These are phyloP conservation scores for Centropus bengalensis DNA, from an alignment of 2,113 vertebrate species.

Conservation along the genomic window DNA sequence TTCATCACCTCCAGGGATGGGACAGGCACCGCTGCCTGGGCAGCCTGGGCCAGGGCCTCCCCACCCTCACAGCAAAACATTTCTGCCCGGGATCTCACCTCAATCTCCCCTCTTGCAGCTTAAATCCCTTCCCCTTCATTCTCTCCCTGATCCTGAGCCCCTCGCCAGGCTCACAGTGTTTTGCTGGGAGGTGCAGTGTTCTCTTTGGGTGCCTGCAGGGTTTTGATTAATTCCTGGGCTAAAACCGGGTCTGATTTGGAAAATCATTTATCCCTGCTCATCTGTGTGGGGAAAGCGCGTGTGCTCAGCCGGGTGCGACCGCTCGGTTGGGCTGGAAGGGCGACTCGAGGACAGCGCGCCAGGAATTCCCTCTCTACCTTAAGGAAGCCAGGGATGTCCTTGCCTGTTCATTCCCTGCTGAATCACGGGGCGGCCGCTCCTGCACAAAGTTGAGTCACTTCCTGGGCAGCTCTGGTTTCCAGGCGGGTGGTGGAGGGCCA, in stretches of 20 bases:
- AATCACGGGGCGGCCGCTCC: conserved; percentile 2
- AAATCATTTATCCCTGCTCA: accelerated
- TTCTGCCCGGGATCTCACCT: too few relatives aligned
- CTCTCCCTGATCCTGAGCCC: too few relatives aligned
- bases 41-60: too few relatives aligned
- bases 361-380: not conserved
- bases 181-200: not conserved
- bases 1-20: too few relatives aligned
- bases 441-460: not conserved
- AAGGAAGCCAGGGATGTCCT: not conserved
- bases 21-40: too few relatives aligned
- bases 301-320: not conserved
- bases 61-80: too few relatives aligned
- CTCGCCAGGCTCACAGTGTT: too few relatives aligned
- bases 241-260: not conserved
- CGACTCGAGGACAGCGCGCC: not conserved
- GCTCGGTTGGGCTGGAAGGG: not conserved
- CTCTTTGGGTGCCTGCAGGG: not conserved
- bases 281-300: not conserved
- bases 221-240: not conserved
- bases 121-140: too few relatives aligned
- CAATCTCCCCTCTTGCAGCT: too few relatives aligned
- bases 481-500: not conserved
- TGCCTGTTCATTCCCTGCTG: not conserved
- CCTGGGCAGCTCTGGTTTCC: not conserved